phyloP scores from a whole-genome alignment of 1,140 invertebrate genomes.

The Mesaphorura yosii region DNA sequence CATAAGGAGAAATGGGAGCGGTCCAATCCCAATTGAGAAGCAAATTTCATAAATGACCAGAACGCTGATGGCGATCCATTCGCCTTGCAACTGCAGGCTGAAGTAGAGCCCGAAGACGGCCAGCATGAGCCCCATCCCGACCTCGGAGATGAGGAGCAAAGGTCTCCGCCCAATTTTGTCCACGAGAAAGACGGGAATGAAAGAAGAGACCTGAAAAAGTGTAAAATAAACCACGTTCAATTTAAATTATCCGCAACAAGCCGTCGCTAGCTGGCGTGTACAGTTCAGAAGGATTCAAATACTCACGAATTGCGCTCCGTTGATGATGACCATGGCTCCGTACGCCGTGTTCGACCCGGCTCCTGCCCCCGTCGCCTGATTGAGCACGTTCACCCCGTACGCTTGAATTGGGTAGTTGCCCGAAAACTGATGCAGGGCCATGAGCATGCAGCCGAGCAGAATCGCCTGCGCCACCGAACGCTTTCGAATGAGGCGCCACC shows the following conservation, averaged over 20 bases:
- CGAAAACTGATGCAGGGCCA: conserved; percentile 40
- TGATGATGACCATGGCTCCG: conserved; percentile 6
- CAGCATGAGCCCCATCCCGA: conserved; percentile 29
- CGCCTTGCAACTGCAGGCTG: conserved; percentile 32
- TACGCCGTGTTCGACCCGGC: conserved; percentile 27
- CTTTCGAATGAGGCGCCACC: conserved; percentile 9
- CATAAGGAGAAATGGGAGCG: conserved; percentile 40
- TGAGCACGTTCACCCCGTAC: conserved; percentile 62
- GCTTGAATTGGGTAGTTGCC: conserved; percentile 60
- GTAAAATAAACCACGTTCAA: background rate
- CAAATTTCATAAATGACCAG: conserved; percentile 42
- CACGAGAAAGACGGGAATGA: conserved; percentile 33
- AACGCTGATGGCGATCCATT: conserved; percentile 65
- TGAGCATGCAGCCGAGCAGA: conserved; percentile 34
- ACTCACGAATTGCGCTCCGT: background rate
- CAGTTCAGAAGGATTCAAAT: too few species aligned
- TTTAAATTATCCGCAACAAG: background rate
- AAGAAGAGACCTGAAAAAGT: background rate
- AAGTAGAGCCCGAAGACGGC: conserved; percentile 25
- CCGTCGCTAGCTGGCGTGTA: too few species aligned
- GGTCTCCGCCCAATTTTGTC: conserved; percentile 38
- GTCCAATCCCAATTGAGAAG: conserved; percentile 41
- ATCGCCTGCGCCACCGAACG: conserved; percentile 34
- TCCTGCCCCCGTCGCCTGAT: conserved; percentile 32
- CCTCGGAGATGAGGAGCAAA: conserved; percentile 35